Conservation (phyloP, 2,888 invertebrate species). For the Amphiduros pacificus region DNA sequence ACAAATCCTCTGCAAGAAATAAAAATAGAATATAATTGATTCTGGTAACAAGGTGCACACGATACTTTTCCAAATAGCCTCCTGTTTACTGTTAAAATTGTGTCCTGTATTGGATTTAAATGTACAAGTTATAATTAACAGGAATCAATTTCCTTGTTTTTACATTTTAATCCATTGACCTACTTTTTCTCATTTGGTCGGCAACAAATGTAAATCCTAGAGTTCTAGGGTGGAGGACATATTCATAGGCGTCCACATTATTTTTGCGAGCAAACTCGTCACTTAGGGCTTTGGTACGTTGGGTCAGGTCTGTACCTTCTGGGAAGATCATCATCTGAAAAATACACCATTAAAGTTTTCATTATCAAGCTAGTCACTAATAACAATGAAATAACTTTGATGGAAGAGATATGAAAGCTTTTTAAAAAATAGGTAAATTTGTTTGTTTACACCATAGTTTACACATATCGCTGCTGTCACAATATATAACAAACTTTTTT, state of each 20-base stretch:
- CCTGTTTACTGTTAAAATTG: no score
- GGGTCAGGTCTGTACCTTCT: slow-evolving; percentile 84
- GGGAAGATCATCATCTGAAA: slow-evolving; percentile 77
- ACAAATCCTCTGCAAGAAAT: slow-evolving; percentile 62
- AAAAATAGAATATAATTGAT: slow-evolving; percentile 1
- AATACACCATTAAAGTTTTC: neutral
- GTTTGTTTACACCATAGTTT: no score
- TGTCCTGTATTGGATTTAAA: neutral
- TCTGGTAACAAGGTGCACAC: neutral
- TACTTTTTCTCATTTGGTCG: slow-evolving; percentile 63
- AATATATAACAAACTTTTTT: no score
- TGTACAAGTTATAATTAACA: neutral
- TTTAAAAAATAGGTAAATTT: no score
- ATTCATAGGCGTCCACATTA: slow-evolving; percentile 69
- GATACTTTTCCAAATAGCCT: no score
- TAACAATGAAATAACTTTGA: no score
- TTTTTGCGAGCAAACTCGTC: slow-evolving; percentile 72
- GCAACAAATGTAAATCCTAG: slow-evolving; percentile 70
- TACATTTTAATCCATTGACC: slow-evolving; percentile 26
- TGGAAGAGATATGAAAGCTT: no score
- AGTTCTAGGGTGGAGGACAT: slow-evolving; percentile 82
- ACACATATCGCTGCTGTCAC: no score
- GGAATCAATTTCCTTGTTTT: neutral
- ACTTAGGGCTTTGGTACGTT: slow-evolving; percentile 70
- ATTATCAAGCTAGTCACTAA: no score